Conservation (phyloP, 2,797 vertebrate genomes). For the Poecilia wingei region DNA sequence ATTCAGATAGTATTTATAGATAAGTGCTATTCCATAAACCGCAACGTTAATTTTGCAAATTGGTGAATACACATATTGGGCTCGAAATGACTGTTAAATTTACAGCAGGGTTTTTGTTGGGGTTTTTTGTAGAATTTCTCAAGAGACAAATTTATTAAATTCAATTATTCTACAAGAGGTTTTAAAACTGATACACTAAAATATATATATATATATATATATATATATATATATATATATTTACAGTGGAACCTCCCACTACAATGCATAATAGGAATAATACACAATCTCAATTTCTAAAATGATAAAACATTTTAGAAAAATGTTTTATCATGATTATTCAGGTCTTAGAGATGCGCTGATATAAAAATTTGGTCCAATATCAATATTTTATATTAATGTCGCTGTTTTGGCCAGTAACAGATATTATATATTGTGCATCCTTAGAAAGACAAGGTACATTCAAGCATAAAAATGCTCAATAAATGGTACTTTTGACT, state of each 20-base stretch:
- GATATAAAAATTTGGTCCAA: too few species aligned
- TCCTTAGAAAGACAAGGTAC: too few species aligned
- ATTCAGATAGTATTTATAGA: constrained; percentile 45
- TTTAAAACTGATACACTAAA: constrained; percentile 11
- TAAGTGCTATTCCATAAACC: constrained; percentile 27
- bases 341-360: too few species aligned
- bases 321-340: too few species aligned
- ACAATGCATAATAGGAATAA: not conserved
- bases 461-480: not conserved
- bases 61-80: constrained; percentile 34
- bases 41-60: constrained; percentile 42
- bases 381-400: too few species aligned
- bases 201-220: too few species aligned
- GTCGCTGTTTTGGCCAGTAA: too few species aligned
- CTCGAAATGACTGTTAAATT: constrained; percentile 30
- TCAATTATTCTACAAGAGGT: constrained; percentile 46
- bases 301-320: too few species aligned
- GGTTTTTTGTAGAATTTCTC: constrained; percentile 27
- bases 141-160: constrained; percentile 51
- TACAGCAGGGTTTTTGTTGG: constrained; percentile 25
- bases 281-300: too few species aligned
- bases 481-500: not conserved
- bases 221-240: not conserved
- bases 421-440: too few species aligned
- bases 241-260: not conserved